Base-by-base conservation (phyloP, 2,888 invertebrate genomes). In the Leptinotarsa peninsularis region DNA sequence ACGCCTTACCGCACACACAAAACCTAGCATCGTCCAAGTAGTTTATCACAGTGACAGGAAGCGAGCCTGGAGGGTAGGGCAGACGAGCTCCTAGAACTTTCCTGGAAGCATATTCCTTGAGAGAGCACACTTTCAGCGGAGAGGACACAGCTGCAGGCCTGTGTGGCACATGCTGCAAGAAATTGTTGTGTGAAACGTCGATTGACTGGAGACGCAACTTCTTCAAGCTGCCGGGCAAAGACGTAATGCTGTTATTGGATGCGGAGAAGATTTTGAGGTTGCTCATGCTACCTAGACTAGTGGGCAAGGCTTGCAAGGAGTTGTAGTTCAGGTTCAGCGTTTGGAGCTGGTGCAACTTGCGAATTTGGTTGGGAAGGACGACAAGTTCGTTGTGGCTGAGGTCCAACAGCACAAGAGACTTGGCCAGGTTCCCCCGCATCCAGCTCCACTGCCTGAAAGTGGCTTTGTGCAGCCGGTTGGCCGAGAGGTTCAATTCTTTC, bases 281-380 rank as follows among this genome's bases (percentile, higher is more conserved):
- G 73, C 80, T 87, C 66, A 94, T 89, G 43, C 91, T 91, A 7
- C 94, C 93, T 67, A 95, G 87, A 18, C 92, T 92, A 67, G 91
- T 90, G 1, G 95, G 95, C 73, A 95, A 84, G 49, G 84, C 84
- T 52, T 81, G 86, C 4, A 95, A 84, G 52, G 85, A 82, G 86
- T 95, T 95, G 71, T 91, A 87, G 82, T 91, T 91, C 7, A 94
- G 77, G 83, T 93, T 92, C 4, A 95, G 87, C 27, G 91, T 91
- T 0, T 91, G 89, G 76, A 95, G 87, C 21, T 88, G 90, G 80
- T 90, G 89, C 23, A 94, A 87, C 85, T 92, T 93, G 83, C 91
- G 91, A 68, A 95, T 88, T 67, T 90, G 89, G 73, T 91, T 88
- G 13, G 95, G 94, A 78, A 95, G 86, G 77, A 81, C 85, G 52